Conservation (phyloP, 2,113 vertebrate species). For the Coregonus clupeaformis region DNA sequence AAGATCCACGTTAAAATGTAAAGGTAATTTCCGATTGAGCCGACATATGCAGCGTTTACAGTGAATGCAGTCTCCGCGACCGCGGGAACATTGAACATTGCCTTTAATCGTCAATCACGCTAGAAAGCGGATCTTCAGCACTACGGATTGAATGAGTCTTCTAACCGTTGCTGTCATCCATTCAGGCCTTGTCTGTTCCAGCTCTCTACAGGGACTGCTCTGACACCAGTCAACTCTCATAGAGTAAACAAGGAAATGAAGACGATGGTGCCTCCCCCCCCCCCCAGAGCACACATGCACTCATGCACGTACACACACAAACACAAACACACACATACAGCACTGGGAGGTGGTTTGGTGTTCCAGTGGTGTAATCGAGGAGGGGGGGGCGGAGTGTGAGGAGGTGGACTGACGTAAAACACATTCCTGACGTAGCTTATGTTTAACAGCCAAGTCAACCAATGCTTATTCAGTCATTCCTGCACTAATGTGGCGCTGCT, state of each 20-base stretch:
- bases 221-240: not conserved
- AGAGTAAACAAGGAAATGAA: not conserved
- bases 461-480: not conserved
- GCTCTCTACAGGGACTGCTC: not conserved
- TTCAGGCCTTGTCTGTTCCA: too few species aligned
- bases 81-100: too few species aligned
- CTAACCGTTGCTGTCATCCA: not conserved
- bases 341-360: constrained; percentile 49
- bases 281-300: too few species aligned
- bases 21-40: too few species aligned
- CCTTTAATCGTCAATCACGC: too few species aligned
- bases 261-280: not conserved
- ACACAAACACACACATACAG: not conserved
- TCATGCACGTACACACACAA: not conserved
- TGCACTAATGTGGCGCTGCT: not conserved
- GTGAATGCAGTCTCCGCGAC: too few species aligned
- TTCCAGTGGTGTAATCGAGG: constrained; percentile 24
- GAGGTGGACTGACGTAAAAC: constrained; percentile 33
- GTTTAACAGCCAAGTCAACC: constrained; percentile 28
- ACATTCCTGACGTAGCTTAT: constrained; percentile 33
- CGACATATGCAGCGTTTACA: too few species aligned
- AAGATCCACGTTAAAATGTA: not conserved
- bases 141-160: not conserved
- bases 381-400: constrained; percentile 16
- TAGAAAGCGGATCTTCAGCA: too few species aligned